Base-by-base conservation (phyloP, 2,888 invertebrate genomes). In the Ametastegia equiseti region DNA sequence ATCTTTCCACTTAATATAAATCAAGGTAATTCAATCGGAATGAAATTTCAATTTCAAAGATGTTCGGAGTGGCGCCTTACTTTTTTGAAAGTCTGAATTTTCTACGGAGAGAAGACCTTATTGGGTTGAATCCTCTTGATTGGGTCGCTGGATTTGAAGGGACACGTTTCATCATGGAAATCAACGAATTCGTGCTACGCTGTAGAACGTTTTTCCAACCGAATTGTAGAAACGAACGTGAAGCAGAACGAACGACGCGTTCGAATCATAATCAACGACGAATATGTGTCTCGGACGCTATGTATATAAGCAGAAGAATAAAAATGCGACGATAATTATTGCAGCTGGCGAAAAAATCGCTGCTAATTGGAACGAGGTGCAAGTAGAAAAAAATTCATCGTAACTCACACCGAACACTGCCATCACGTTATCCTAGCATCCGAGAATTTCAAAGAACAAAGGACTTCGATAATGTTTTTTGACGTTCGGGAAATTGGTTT, bases 401-500 rank as follows among this genome's bases (percentile, higher is more conserved):
- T 9, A 67, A 67, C 23, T 67, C 2, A 67, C 67, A 19, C 6
- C 39, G 5, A 67, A 5, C 19, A 67, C 19, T 39, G 23, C 23
- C 19, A 39, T 23, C 23, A 23, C 11, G 39, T 30, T 63, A 63
- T 33, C 63, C 63, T 39, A 9, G 39, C 19, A 67, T 67, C 19
- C 11, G 23, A 39, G n/a, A 67, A 39, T 67, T n/a, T 9, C n/a
- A n/a, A 67, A 67, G 39, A 67, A 67, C 39, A 67, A 42, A 67
- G 39, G 23, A 42, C 39, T 36, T 67, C 19, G 39, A 67, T 39
- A 67, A 67, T 19, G 19, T 67, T 39, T 63, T 13, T n/a, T 23
- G 67, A 67, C 39, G 19, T 39, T 39, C 39, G 39, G 39, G n/a
- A 67, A 67, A 69, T 69, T 39, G 36, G 42, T 36, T 67, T 67